Conservation (phyloP, 1,140 invertebrate genomes). For the Propsilocerus akamusi region DNA sequence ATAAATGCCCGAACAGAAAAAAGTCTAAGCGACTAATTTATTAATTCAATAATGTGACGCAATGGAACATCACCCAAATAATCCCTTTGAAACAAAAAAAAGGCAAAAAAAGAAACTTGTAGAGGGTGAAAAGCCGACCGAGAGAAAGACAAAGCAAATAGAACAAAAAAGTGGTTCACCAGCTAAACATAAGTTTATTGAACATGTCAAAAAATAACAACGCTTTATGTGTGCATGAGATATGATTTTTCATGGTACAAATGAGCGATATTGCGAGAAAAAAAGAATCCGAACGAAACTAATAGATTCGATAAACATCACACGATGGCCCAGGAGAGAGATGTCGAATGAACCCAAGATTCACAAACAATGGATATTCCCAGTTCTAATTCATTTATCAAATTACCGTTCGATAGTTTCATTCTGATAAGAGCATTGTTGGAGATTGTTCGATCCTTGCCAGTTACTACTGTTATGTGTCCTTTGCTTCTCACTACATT, state of each 20-base stretch:
- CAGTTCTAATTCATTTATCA: conserved; percentile 1
- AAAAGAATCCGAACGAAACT: too few species aligned
- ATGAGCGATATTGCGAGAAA: too few species aligned
- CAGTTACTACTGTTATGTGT: neutral
- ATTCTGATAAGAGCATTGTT: neutral
- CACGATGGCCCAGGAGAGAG: neutral
- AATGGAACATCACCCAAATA: too few species aligned
- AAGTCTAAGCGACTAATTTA: neutral
- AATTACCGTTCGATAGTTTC: neutral
- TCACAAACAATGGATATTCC: neutral
- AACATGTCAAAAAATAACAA: too few species aligned
- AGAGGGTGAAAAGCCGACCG: too few species aligned
- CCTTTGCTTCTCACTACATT: neutral
- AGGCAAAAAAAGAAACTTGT: too few species aligned
- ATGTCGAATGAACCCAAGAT: neutral
- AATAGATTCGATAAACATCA: conserved; percentile 1
- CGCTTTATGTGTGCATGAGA: too few species aligned
- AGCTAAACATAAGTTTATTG: too few species aligned
- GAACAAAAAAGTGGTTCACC: too few species aligned
- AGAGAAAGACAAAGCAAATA: too few species aligned
- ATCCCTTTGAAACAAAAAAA: too few species aligned
- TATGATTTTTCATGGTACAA: too few species aligned
- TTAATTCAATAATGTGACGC: conserved; percentile 1
- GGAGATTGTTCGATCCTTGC: neutral
- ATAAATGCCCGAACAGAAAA: neutral